A percentile compares a stretch with the other conserved stretches of the same genome.
These are phyloP conservation scores for Zosterops hypoxanthus DNA, from an alignment of 2,113 vertebrate species.

Conservation along the genomic window DNA sequence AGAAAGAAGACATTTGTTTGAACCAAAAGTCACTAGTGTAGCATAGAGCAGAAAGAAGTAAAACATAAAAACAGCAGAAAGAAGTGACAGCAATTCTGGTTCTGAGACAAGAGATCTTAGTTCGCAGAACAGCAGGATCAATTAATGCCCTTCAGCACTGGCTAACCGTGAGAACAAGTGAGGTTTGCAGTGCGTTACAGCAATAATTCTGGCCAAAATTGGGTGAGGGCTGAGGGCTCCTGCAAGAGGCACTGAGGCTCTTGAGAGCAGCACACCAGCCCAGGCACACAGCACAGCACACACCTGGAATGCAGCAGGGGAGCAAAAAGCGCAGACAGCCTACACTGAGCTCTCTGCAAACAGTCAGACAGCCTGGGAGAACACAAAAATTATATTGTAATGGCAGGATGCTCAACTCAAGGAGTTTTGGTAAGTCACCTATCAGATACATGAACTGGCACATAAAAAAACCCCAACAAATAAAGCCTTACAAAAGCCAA, in stretches of 20 bases:
- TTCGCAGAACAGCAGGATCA: neutral
- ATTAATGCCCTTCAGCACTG: neutral
- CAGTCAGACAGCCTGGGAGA: neutral
- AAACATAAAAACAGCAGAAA: neutral
- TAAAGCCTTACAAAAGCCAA: neutral
- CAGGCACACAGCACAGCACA: neutral
- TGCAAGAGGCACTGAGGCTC: accelerated
- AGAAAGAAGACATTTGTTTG: neutral
- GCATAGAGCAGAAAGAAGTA: neutral
- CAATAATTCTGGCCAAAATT: neutral
- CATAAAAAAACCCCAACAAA: accelerated
- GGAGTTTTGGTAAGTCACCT: neutral
- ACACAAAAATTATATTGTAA: accelerated
- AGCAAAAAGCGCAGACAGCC: neutral
- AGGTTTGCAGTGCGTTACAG: neutral
- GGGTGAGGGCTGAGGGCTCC: neutral
- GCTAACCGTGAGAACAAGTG: accelerated
- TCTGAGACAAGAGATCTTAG: neutral
- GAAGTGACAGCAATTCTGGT: neutral
- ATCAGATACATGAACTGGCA: accelerated
- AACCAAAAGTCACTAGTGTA: neutral
- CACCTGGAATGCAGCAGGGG: accelerated
- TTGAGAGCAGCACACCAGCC: accelerated
- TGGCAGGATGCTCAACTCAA: neutral
- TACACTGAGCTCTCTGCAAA: neutral